A percentile compares a stretch with the other conserved stretches of the same genome.
phyloP scores from a whole-genome alignment of 2,113 vertebrate species.

The Varanus salvator region DNA sequence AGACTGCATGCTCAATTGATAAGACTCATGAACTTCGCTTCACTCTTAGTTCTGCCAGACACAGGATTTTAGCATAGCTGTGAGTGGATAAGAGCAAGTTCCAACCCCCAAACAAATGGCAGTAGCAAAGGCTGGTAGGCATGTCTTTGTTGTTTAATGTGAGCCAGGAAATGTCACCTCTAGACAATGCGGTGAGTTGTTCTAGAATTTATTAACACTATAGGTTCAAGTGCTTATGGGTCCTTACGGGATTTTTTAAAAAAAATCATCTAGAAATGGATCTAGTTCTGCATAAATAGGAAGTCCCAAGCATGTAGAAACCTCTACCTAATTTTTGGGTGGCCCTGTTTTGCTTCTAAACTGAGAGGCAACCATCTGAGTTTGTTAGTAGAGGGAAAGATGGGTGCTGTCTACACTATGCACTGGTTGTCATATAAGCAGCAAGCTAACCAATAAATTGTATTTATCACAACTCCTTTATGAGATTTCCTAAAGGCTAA shows the following conservation, averaged over 20 bases:
- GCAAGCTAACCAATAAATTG: background rate
- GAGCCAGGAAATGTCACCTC: background rate
- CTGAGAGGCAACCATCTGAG: background rate
- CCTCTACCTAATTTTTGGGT: background rate
- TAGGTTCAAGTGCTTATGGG: background rate
- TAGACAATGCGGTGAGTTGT: background rate
- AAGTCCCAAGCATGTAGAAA: background rate
- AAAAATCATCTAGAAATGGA: background rate
- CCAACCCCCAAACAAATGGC: background rate
- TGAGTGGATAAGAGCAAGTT: background rate
- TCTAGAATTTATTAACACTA: background rate
- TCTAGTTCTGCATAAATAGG: background rate
- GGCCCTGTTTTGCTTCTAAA: background rate
- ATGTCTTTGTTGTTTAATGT: background rate
- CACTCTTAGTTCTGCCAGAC: background rate
- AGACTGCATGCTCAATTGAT: background rate
- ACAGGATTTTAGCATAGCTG: background rate
- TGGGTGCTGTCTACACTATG: background rate
- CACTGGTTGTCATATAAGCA: background rate
- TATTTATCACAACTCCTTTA: conserved; percentile 29
- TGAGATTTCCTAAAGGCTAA: conserved; percentile 14
- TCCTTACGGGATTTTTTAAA: background rate
- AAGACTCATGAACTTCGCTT: background rate
- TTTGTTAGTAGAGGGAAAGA: background rate
- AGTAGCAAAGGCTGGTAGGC: background rate